Percentiles rank a stretch among this genome's conserved stretches.
Evolutionary conservation across 1,140 invertebrate genomes (phyloP).

Genomic region (Drosophila lowei): DNA sequence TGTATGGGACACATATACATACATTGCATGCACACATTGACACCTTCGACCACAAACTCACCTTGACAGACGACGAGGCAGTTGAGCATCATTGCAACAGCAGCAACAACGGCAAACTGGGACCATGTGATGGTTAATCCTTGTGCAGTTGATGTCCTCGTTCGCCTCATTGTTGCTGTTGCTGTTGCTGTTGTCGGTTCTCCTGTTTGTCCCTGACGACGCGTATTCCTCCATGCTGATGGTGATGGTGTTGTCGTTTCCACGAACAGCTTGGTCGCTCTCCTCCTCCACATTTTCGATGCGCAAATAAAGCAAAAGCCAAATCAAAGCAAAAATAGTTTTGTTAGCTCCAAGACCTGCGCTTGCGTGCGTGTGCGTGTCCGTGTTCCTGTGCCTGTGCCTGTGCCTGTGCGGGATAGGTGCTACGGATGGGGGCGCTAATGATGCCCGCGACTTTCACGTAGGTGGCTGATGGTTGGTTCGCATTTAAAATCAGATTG

Average conservation of each 20-base stretch:
- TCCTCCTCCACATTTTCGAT: conserved; percentile 38
- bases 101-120: conserved; percentile 58
- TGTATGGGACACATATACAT: not conserved
- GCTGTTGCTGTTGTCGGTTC: conserved; percentile 24
- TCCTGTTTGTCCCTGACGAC: conserved; percentile 66
- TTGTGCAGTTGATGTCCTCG: conserved; percentile 28
- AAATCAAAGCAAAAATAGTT: conserved; percentile 34
- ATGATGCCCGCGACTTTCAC: conserved; percentile 37
- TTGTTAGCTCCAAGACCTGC: conserved; percentile 27
- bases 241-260: conserved; percentile 36
- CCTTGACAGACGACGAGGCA: conserved; percentile 66
- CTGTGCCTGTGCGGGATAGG: conserved; percentile 8
- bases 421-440: conserved; percentile 10
- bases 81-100: conserved; percentile 61
- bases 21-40: not conserved
- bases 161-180: conserved; percentile 22
- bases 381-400: not conserved
- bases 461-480: conserved; percentile 36
- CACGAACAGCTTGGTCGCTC: conserved; percentile 40
- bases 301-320: conserved; percentile 34
- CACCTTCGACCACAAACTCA: conserved; percentile 32
- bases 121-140: conserved; percentile 68
- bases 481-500: conserved; percentile 24
- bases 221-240: conserved; percentile 42
- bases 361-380: conserved; percentile 49